These are phyloP conservation scores for Aethina tumida DNA, from an alignment of 1,140 invertebrate species.

Conservation along the genomic window DNA sequence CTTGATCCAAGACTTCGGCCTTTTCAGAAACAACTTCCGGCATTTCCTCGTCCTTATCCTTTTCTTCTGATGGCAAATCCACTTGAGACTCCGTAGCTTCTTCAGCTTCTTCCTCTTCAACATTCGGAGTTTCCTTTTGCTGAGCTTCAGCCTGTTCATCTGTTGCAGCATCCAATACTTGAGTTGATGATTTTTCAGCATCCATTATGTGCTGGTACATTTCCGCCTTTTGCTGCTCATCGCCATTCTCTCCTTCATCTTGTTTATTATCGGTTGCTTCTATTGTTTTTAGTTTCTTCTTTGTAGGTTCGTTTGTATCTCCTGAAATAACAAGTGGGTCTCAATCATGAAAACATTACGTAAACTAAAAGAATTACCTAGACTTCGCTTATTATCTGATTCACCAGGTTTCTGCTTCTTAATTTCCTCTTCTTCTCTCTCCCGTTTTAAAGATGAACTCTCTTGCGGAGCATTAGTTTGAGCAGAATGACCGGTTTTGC, in stretches of 20 bases:
- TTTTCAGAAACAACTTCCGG: constrained; percentile 32
- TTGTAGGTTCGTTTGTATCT: constrained; percentile 35
- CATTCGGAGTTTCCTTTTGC: constrained; percentile 44
- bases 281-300: constrained; percentile 46
- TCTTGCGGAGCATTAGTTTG: constrained; percentile 30
- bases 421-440: constrained; percentile 29
- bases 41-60: constrained; percentile 26
- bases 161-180: constrained; percentile 57
- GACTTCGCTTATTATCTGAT: constrained; percentile 38
- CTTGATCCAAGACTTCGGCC: constrained; percentile 38
- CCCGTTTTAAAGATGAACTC: constrained; percentile 23
- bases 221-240: constrained; percentile 46
- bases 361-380: too few species aligned
- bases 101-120: constrained; percentile 50
- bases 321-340: constrained; percentile 15
- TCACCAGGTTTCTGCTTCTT: constrained; percentile 40
- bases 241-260: constrained; percentile 39
- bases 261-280: constrained; percentile 35
- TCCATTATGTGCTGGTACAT: constrained; percentile 81
- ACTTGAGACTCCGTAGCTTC: constrained; percentile 41
- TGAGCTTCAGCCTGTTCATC: constrained; percentile 76
- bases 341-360: neutral
- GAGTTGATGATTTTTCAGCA: constrained; percentile 38
- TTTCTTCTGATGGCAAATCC: constrained; percentile 23
- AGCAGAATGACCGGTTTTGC: constrained; percentile 39